These are phyloP conservation scores for Frieseomelitta varia DNA, from an alignment of 1,140 invertebrate genomes.

Conservation along the genomic window DNA sequence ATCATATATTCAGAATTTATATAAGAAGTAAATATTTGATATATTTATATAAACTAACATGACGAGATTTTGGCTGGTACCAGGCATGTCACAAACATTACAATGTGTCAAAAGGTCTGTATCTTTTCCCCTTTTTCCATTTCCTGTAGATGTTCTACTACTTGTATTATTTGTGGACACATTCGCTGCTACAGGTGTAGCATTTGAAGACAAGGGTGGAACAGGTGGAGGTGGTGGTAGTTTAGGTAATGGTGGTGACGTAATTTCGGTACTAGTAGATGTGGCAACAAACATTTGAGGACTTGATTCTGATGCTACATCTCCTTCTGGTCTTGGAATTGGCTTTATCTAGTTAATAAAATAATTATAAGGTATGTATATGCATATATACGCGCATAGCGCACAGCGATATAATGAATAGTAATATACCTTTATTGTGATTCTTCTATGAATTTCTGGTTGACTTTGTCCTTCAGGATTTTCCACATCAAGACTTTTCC, in stretches of 20 bases:
- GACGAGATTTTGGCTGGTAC: constrained; percentile 86
- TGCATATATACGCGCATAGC: not conserved
- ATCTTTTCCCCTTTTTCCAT: constrained; percentile 76
- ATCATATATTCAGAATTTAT: not conserved
- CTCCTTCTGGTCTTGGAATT: constrained; percentile 89
- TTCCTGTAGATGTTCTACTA: constrained; percentile 65
- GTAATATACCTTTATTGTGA: constrained; percentile 87
- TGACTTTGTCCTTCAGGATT: constrained; percentile 82
- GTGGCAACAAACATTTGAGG: constrained; percentile 89
- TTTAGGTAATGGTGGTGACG: constrained; percentile 79
- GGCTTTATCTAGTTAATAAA: constrained; percentile 87
- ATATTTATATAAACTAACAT: constrained; percentile 81
- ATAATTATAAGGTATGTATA: constrained; percentile 8
- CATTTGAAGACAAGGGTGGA: constrained; percentile 28
- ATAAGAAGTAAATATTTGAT: constrained; percentile 17
- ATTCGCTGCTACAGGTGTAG: constrained; percentile 31
- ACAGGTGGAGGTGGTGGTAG: constrained; percentile 81
- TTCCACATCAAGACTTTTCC: constrained; percentile 88
- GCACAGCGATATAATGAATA: not conserved
- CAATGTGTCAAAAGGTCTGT: constrained; percentile 83
- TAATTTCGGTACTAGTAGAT: constrained; percentile 87
- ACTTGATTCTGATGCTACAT: constrained; percentile 83
- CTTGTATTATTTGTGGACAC: constrained; percentile 51
- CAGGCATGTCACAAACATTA: constrained; percentile 85
- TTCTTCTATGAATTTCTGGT: constrained; percentile 85